These are phyloP conservation scores for Mobula hypostoma DNA, from an alignment of 2,113 vertebrate species.

Conservation along the genomic window DNA sequence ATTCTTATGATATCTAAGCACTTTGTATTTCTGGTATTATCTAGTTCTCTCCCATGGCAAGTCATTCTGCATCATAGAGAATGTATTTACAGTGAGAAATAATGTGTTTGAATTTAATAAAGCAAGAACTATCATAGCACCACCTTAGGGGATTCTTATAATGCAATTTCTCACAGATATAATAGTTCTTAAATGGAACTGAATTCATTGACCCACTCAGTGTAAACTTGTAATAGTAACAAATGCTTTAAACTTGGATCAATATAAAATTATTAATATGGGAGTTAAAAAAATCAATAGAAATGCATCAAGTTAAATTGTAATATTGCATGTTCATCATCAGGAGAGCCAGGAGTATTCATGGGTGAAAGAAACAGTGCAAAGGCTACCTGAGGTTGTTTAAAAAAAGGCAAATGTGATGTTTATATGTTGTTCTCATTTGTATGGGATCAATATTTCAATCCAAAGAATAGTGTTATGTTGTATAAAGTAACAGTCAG, in stretches of 20 bases:
- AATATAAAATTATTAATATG: not conserved
- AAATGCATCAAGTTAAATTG: not conserved
- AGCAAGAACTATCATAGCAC: not conserved
- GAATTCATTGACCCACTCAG: not conserved
- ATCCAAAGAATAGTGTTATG: not conserved
- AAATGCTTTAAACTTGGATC: not conserved
- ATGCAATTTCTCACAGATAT: not conserved
- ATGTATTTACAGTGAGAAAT: too few relatives aligned
- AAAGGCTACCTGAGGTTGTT: not conserved
- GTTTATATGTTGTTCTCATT: too few relatives aligned
- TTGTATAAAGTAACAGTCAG: not conserved
- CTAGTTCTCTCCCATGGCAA: too few relatives aligned
- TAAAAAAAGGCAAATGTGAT: not conserved
- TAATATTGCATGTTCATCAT: not conserved
- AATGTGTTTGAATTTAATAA: not conserved
- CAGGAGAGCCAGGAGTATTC: not conserved
- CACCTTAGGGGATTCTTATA: not conserved
- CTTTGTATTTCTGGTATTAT: too few relatives aligned
- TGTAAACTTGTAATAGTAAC: not conserved
- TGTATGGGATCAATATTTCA: not conserved
- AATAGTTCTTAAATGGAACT: not conserved
- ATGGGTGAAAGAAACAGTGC: not conserved
- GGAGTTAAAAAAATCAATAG: not conserved
- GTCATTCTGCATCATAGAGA: too few relatives aligned
- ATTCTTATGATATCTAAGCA: too few relatives aligned